Conservation (phyloP, 1,140 invertebrate species). For the Brachionus koreanus region DNA sequence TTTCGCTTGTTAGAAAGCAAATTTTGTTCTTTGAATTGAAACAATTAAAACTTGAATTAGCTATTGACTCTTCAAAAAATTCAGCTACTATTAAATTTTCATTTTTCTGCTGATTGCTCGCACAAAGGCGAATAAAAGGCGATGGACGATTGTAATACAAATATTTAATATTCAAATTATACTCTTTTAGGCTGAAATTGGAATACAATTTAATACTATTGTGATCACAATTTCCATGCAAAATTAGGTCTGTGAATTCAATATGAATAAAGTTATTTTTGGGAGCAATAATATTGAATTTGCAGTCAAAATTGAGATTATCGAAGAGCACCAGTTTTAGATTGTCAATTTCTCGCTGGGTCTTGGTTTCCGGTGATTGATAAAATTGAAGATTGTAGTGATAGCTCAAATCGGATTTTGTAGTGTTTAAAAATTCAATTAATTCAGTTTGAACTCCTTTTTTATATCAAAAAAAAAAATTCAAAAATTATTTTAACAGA, state of each 20-base stretch:
- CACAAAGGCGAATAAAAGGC: slow-evolving; percentile 16
- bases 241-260: slow-evolving; percentile 3
- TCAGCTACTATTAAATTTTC: slow-evolving; percentile 43
- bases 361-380: background rate
- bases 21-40: slow-evolving; percentile 26
- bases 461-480: background rate
- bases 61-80: slow-evolving; percentile 30
- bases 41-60: slow-evolving; percentile 32
- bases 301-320: slow-evolving; percentile 42
- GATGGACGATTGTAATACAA: background rate
- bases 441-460: slow-evolving; percentile 10
- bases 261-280: slow-evolving; percentile 32
- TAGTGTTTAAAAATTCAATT: background rate
- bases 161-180: background rate
- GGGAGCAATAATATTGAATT: background rate
- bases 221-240: background rate
- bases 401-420: slow-evolving; percentile 5
- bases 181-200: background rate
- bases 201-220: slow-evolving; percentile 24
- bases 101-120: background rate
- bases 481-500: background rate
- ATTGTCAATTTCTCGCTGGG: background rate
- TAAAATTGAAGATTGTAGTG: background rate
- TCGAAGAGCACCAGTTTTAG: slow-evolving; percentile 17
- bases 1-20: slow-evolving; percentile 9